phyloP scores from a whole-genome alignment of 2,113 vertebrate species.

The Atherinomorus stipes region DNA sequence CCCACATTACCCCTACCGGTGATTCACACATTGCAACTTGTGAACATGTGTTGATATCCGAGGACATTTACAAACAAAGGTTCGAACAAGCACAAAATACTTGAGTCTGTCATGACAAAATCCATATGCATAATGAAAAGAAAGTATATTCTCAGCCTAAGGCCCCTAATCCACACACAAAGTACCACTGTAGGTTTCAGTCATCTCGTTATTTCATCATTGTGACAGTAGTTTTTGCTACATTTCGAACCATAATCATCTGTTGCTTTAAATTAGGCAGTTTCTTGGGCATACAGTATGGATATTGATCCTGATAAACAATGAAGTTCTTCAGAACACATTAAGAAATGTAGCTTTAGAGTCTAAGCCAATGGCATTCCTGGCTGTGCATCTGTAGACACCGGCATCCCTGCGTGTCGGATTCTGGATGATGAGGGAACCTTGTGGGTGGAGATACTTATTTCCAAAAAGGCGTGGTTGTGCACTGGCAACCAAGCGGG shows the following conservation, averaged over 20 bases:
- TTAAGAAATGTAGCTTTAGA: slow-evolving; percentile 89
- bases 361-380: slow-evolving; percentile 89
- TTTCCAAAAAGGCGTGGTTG: slow-evolving; percentile 89
- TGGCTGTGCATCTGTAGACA: slow-evolving; percentile 91
- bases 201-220: slow-evolving; percentile 31
- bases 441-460: slow-evolving; percentile 91
- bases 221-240: slow-evolving; percentile 54
- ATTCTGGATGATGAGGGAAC: slow-evolving; percentile 89
- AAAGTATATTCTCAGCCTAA: too few relatives aligned
- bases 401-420: slow-evolving; percentile 85
- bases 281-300: slow-evolving; percentile 62
- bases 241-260: slow-evolving; percentile 49
- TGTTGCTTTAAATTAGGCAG: slow-evolving; percentile 72
- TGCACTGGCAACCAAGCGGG: slow-evolving; percentile 79
- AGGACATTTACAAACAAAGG: too few relatives aligned
- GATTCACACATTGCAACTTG: too few relatives aligned
- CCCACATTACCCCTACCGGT: too few relatives aligned
- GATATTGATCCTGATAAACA: not conserved
- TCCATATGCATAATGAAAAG: too few relatives aligned
- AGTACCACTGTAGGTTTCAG: slow-evolving; percentile 5
- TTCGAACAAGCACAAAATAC: too few relatives aligned
- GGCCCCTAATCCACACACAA: slow-evolving; percentile 5
- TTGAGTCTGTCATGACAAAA: too few relatives aligned
- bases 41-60: too few relatives aligned
- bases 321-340: slow-evolving; percentile 82